Conservation (phyloP, 2,797 vertebrate species). For the Gila robusta region DNA sequence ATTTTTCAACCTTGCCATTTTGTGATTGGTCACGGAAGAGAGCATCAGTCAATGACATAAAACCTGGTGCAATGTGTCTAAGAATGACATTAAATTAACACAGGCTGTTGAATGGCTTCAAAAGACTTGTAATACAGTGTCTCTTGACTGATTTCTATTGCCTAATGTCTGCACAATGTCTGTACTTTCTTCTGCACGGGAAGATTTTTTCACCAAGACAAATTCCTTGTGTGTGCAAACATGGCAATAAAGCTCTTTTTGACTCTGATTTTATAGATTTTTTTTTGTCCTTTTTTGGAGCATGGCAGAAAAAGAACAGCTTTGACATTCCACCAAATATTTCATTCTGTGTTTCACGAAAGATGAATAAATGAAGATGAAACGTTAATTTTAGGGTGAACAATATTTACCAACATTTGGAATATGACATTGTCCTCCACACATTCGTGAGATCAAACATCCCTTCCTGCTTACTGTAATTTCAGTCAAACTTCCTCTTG, state of each 20-base stretch:
- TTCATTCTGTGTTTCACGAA: not conserved
- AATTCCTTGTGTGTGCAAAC: not conserved
- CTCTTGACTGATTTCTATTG: not conserved
- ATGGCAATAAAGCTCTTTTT: not conserved
- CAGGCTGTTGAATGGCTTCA: constrained; percentile 1
- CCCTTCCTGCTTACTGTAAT: not conserved
- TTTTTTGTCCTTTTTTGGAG: too few relatives aligned
- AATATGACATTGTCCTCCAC: constrained; percentile 19
- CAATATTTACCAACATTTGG: constrained; percentile 18
- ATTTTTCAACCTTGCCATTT: not conserved
- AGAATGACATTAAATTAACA: not conserved
- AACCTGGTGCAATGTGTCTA: not conserved
- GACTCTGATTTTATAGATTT: not conserved
- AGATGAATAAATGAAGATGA: not conserved
- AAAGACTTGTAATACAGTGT: too few relatives aligned
- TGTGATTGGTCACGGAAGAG: not conserved
- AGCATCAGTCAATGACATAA: not conserved
- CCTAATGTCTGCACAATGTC: not conserved
- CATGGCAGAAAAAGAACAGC: not conserved
- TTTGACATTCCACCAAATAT: not conserved
- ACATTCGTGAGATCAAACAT: constrained; percentile 47
- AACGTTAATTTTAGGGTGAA: not conserved
- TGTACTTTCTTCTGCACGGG: not conserved
- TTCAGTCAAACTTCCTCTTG: constrained; percentile 31
- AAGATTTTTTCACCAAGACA: not conserved